Evolutionary conservation across 2,113 vertebrate genomes (phyloP).

Genomic region (Nematolebias whitei): DNA sequence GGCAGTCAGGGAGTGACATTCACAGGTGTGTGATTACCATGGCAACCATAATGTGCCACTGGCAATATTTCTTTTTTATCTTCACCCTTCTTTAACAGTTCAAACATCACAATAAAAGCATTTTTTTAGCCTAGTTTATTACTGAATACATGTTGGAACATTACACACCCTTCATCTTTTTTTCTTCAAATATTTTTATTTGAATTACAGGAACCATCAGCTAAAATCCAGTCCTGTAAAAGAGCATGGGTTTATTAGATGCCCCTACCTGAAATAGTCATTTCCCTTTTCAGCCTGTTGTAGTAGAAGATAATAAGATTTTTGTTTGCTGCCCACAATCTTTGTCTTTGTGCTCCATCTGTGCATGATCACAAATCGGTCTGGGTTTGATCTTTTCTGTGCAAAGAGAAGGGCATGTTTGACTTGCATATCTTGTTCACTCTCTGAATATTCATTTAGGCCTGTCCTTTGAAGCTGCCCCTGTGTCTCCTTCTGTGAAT

Average conservation of each 20-base stretch:
- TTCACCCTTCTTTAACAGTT: no score
- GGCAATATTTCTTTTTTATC: no score
- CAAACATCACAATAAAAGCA: no score
- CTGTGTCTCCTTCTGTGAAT: conserved; percentile 43
- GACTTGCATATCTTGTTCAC: conserved; percentile 51
- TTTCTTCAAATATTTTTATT: no score
- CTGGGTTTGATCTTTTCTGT: conserved; percentile 15
- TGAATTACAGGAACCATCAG: no score
- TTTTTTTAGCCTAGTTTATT: no score
- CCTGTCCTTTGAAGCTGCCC: conserved; percentile 56
- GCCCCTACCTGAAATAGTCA: conserved; percentile 2
- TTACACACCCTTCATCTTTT: no score
- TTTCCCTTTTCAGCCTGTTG: conserved; percentile 15
- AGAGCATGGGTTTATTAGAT: conserved; percentile 18
- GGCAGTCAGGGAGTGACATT: no score
- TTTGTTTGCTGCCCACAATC: conserved; percentile 23
- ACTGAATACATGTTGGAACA: no score
- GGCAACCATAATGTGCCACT: no score
- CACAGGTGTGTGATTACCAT: no score
- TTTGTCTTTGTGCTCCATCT: conserved; percentile 17
- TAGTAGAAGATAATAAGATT: conserved; percentile 18
- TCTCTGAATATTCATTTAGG: conserved; percentile 65
- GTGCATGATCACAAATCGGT: conserved; percentile 34
- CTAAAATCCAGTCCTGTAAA: no score
- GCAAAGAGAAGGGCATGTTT: conserved; percentile 41